Conservation (phyloP, 2,888 invertebrate genomes). For the Abscondita cerata region DNA sequence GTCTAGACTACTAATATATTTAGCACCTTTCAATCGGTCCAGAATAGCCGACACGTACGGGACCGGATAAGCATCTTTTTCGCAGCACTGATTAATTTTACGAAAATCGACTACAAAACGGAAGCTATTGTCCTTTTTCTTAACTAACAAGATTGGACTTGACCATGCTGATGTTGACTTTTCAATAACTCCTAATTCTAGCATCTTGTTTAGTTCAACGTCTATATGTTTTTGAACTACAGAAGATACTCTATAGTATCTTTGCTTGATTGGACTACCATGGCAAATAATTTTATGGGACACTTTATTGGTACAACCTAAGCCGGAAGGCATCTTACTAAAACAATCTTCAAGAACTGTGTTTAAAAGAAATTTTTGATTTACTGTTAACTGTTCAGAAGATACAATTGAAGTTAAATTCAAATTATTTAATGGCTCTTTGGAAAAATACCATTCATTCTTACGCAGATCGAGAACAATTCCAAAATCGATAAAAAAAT, state of each 20-base stretch:
- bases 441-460: too few relatives aligned
- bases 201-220: conserved; percentile 10
- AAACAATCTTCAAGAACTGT: not conserved
- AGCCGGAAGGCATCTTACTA: not conserved
- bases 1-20: conserved; percentile 40
- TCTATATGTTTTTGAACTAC: conserved; percentile 32
- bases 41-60: conserved; percentile 40
- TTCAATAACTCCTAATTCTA: not conserved
- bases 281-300: too few relatives aligned
- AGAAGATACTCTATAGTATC: too few relatives aligned
- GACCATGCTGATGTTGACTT: conserved; percentile 35
- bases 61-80: conserved; percentile 43
- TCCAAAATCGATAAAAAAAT: too few relatives aligned
- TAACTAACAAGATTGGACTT: conserved; percentile 25
- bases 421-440: too few relatives aligned
- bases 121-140: conserved; percentile 37
- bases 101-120: conserved; percentile 43
- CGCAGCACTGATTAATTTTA: conserved; percentile 41
- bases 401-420: too few relatives aligned
- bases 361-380: not conserved
- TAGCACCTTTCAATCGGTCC: conserved; percentile 35
- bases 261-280: too few relatives aligned
- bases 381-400: too few relatives aligned
- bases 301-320: too few relatives aligned
- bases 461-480: too few relatives aligned